Conservation (phyloP, 2,797 vertebrate species). For the Loriculus beryllinus region DNA sequence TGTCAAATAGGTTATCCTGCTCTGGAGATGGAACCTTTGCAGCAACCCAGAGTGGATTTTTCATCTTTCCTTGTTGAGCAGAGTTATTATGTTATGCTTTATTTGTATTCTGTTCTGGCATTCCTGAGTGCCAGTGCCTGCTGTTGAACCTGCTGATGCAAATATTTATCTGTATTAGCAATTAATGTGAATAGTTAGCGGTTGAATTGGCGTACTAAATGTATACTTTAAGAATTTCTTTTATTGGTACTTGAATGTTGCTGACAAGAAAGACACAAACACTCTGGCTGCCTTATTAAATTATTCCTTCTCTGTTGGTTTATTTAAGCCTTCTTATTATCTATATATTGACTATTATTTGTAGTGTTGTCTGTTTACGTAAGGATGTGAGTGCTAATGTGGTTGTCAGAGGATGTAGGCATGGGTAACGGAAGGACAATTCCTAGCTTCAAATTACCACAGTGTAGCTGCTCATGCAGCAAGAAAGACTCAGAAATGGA, state of each 20-base stretch:
- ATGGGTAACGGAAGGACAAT: not conserved
- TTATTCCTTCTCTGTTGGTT: not conserved
- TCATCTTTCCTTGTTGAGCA: not conserved
- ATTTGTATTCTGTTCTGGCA: not conserved
- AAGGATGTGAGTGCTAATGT: not conserved
- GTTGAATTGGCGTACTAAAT: not conserved
- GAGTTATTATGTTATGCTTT: rapidly evolving
- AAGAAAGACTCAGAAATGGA: not conserved
- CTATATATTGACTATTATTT: not conserved
- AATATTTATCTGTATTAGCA: not conserved
- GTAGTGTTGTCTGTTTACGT: not conserved
- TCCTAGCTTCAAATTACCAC: not conserved
- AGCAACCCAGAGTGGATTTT: not conserved
- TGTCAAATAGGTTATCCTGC: not conserved
- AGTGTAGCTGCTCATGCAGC: not conserved
- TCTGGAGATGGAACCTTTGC: not conserved
- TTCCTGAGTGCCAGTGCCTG: not conserved
- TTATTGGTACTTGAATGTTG: not conserved
- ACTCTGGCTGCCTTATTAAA: not conserved
- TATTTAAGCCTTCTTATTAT: not conserved
- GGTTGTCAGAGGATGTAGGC: not conserved
- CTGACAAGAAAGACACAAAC: not conserved
- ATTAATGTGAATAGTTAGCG: not conserved
- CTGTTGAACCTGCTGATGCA: not conserved
- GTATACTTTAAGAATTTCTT: not conserved